These are phyloP conservation scores for Julus scanicus DNA, from an alignment of 2,888 invertebrate species.

Conservation along the genomic window DNA sequence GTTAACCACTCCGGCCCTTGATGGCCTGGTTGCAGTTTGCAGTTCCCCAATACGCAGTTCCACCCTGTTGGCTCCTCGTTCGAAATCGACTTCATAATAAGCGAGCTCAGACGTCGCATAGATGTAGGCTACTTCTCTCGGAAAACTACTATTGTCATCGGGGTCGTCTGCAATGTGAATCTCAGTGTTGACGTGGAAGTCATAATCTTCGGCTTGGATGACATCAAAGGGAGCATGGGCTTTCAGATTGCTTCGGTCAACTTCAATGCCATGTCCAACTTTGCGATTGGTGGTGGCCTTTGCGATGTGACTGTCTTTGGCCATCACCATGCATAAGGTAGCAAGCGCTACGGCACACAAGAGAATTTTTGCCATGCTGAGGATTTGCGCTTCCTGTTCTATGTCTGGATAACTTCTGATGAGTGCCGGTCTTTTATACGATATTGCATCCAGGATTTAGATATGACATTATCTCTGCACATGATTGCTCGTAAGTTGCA, in stretches of 20 bases:
- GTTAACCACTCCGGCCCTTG: not conserved
- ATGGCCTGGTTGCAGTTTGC: not conserved
- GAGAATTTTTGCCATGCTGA: conserved; percentile 12
- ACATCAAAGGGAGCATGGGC: not conserved
- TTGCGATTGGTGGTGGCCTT: not conserved
- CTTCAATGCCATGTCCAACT: not conserved
- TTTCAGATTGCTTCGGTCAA: not conserved
- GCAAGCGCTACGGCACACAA: not conserved
- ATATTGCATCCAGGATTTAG: not conserved
- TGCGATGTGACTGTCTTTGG: not conserved
- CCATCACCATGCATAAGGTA: not conserved
- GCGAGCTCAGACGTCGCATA: not conserved
- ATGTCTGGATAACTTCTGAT: not conserved
- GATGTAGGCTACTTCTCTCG: not conserved
- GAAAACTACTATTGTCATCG: not conserved
- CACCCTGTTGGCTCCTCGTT: not conserved
- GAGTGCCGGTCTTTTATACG: not conserved
- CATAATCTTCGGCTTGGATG: not conserved
- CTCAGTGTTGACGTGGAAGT: not conserved
- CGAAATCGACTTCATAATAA: not conserved
- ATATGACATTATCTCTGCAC: not conserved
- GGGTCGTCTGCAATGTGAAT: not conserved
- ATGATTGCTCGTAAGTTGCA: too few relatives aligned
- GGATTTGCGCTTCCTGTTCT: not conserved
- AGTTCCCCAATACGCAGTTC: not conserved